Base-by-base conservation (phyloP, 1,140 invertebrate genomes). In the Oryctes rhinoceros region DNA sequence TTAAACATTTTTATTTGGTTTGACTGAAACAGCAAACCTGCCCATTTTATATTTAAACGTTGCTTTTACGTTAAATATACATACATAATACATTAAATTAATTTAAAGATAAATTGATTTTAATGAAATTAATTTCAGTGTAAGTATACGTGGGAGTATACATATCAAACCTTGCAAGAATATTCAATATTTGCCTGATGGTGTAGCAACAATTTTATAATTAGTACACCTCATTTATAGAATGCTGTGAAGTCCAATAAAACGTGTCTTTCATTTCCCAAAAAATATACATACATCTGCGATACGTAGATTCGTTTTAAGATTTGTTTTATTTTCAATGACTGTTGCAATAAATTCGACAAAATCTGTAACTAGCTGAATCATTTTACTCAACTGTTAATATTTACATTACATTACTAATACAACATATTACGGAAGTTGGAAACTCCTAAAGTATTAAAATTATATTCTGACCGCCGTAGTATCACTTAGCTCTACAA, bases 371-470 rank as follows among this genome's bases (percentile, higher is more conserved):
- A 59, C 53, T 20, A n/a, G 0, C 53, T n/a, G 53, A 59, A n/a
- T 59, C 53, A 15, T 59, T n/a, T 59, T 18, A 15, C 53, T 18
- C 7, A 59, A 59, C 15, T 18, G 53, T 15, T 59, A 59, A 59
- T 59, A 59, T 59, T 59, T 59, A 59, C 53, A 59, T 59, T 59
- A 59, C 53, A 59, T 18, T 18, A 59, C 53, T 18, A 59, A 6
- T 59, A 15, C n/a, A n/a, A 59, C 13, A 59, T 59, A n/a, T 59
- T 59, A 59, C 53, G 53, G 53, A 59, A 59, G n/a, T 59, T 59
- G 53, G 15, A 15, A 4, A 18, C 53, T 59, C 53, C n/a, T 59
- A 59, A 59, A 59, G n/a, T 18, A 59, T 59, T 59, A 18, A 18
- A 59, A 59, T 59, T 59, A 18, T 18, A 20, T 59, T 59, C 15